Base-by-base conservation (phyloP, 1,140 invertebrate genomes). In the Drosophila repleta region DNA sequence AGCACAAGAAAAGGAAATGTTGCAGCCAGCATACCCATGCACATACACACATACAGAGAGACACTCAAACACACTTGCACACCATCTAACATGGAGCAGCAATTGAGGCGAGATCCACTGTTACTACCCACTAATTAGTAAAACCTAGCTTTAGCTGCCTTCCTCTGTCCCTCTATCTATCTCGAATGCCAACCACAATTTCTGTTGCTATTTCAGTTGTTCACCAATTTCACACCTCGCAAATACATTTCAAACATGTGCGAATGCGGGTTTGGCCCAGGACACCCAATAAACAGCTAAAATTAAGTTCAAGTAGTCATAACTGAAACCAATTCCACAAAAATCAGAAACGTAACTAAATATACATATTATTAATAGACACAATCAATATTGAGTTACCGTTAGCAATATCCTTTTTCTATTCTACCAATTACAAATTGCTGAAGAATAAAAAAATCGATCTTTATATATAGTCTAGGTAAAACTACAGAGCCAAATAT, bases 211-310 rank as follows among this genome's bases (percentile, higher is more conserved):
- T 57, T 84, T 68, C 76, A 75, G 65, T 75, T 79, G 55, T 74
- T 57, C 64, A 60, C 73, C 81, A 80, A 77, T 80, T 84, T 85
- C 70, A 67, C 57, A 68, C 55, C 65, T 75, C 48, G 43, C 68
- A 69, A 76, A 77, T 81, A 72, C 76, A 83, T 72, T 75, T 66
- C 41, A 46, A 53, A 55, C 39, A 67, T 32, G 48, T 72, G 13
- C 48, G 10, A 53, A 53, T 53, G 63, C 21, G 63, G 37, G 48
- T 29, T 26, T 1, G 10, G 13, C 26, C 10, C 8, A 21, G 29
- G 11, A 60, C 48, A 18, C 39, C 55, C 55, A 39, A 8, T 4
- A 10, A 17, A 10, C 3, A 20, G 26, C 6, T 57, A 6, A 43
- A 17, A 3, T 29, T 1, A 2, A 21, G 1, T 29, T 43, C 2